Percentiles rank a stretch among this genome's conserved stretches.
phyloP scores from a whole-genome alignment of 2,113 vertebrate genomes.

The Chaenocephalus aceratus region DNA sequence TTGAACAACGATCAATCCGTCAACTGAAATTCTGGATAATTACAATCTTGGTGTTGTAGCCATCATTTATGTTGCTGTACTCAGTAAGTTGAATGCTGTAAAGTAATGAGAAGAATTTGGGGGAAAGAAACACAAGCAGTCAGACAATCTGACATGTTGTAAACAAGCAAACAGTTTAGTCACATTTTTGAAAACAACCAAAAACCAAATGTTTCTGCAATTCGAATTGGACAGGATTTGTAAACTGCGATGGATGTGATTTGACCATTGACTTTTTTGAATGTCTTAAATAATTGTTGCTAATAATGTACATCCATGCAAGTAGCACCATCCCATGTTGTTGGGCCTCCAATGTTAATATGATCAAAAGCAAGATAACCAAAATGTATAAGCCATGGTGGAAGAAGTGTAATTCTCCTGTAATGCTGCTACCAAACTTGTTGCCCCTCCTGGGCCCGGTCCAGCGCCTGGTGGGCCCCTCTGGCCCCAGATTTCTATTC shows the following conservation, averaged over 20 bases:
- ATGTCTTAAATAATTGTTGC: too few species aligned
- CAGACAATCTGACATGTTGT: too few species aligned
- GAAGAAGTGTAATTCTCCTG: not conserved
- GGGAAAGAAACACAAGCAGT: not conserved
- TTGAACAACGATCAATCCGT: not conserved
- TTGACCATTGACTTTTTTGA: not conserved
- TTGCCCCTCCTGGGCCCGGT: constrained; percentile 17
- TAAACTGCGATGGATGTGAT: not conserved
- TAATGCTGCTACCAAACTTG: not conserved
- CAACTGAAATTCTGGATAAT: not conserved
- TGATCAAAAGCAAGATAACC: not conserved
- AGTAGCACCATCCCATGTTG: too few species aligned
- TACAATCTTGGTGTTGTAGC: too few species aligned
- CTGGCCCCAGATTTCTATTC: constrained; percentile 23
- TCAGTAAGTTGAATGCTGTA: too few species aligned
- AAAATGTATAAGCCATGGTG: not conserved
- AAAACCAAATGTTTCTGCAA: not conserved
- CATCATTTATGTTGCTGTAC: not conserved
- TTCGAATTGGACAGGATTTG: not conserved
- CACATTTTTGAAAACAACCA: not conserved
- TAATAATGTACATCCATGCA: too few species aligned
- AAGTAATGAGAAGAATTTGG: not conserved
- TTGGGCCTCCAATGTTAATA: not conserved
- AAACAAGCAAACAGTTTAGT: not conserved
- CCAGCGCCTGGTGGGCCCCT: constrained; percentile 24